Evolutionary conservation across 1,140 invertebrate genomes (phyloP).

Genomic region (Muscidifurax raptorellus): DNA sequence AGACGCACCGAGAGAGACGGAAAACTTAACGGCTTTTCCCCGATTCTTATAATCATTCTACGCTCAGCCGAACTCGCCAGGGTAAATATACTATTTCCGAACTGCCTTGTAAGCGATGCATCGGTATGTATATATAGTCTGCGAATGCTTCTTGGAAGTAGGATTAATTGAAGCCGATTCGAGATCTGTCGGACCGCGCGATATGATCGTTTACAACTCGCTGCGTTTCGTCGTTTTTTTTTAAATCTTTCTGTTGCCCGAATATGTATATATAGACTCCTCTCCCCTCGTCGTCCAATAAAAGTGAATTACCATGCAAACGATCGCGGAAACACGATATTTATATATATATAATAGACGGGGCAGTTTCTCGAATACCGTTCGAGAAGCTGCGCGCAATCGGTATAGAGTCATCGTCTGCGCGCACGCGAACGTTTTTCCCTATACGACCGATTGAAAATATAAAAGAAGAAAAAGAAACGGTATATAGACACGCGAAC

Average conservation of each 20-base stretch:
- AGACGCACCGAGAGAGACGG: no score
- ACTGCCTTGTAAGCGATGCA: background rate
- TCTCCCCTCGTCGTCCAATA: background rate
- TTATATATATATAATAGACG: background rate
- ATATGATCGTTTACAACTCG: background rate
- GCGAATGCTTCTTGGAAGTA: background rate
- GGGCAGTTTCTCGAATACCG: slow-evolving; percentile 20
- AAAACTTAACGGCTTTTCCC: background rate
- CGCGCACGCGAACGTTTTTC: background rate
- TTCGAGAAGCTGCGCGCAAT: background rate
- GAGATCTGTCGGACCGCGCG: background rate
- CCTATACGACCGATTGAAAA: background rate
- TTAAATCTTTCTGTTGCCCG: no score
- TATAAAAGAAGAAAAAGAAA: slow-evolving; percentile 3
- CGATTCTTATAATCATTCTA: background rate
- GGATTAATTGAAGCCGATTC: background rate
- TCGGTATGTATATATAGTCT: background rate
- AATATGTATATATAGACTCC: background rate
- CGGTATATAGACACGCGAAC: background rate
- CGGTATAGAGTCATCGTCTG: slow-evolving; percentile 24
- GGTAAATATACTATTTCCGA: background rate
- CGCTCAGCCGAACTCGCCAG: background rate
- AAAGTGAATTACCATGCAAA: background rate
- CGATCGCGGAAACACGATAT: slow-evolving; percentile 29
- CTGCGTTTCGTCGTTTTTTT: background rate